Base-by-base conservation (phyloP, 2,888 invertebrate species). In the Lapara coniferarum region DNA sequence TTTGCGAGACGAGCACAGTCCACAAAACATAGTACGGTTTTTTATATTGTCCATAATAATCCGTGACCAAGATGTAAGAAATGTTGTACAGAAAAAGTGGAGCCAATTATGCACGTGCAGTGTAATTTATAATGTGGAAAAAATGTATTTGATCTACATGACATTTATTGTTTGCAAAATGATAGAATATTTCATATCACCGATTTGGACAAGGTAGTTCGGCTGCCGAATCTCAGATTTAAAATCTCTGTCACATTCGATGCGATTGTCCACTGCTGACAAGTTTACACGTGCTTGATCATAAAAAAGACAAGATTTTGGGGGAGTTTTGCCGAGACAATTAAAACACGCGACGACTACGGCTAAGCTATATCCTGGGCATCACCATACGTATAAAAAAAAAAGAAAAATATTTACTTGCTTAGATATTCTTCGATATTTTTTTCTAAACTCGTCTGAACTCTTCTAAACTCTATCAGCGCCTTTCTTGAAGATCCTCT, bases 101-200 rank as follows among this genome's bases (percentile, higher is more conserved):
- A 90, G 92, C 84, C 88, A 88, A 70, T 85, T 88, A 75, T 93
- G 93, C 78, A 89, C 91, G 78, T 93, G 93, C 76, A 92, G 93
- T 88, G 93, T 93, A 82, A 92, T 92, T 73, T 85, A 86, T 2
- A 91, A 92, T 75, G 77, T 88, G 13, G 91, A 92, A 69, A 87
- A 88, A 37, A 87, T 87, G 46, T 85, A 90, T 76, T 81, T 93
- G 76, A 91, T 92, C 81, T 83, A 91, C 56, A 92, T n/a, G n/a
- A 93, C 79, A 89, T 93, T 73, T 83, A 91, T 85, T 93, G 93
- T 73, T 90, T 92, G 14, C 75, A 87, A 46, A 30, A 58, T 10
- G 77, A 86, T 71, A 84, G 79, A 69, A 85, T 88, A 52, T 83
- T 86, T 69, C 85, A 87, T 75, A 78, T 90, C 12, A 84, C 89